Conservation (phyloP, 1,140 invertebrate genomes). For the Diabrotica undecimpunctata region DNA sequence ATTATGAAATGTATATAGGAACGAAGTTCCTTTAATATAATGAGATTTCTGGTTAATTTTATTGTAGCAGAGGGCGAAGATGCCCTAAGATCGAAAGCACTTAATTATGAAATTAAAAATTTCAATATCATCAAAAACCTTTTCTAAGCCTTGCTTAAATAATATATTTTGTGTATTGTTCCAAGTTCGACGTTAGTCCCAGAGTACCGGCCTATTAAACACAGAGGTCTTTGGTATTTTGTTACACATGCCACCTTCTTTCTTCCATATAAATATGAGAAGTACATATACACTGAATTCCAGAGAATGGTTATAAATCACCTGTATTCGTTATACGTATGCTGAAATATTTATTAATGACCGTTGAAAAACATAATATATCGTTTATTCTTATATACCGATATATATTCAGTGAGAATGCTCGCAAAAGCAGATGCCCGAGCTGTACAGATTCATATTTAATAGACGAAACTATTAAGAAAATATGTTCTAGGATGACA, state of each 20-base stretch:
- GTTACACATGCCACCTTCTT: slow-evolving; percentile 20
- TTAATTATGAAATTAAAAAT: too few relatives aligned
- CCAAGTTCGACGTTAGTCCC: too few relatives aligned
- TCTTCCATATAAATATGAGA: slow-evolving; percentile 20
- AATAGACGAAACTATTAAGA: not conserved
- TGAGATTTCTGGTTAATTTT: too few relatives aligned
- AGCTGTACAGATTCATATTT: not conserved
- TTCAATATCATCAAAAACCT: too few relatives aligned
- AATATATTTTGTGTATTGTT: too few relatives aligned
- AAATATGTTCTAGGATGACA: not conserved
- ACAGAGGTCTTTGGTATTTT: slow-evolving; percentile 6
- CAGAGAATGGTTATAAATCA: slow-evolving; percentile 15
- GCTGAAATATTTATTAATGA: slow-evolving; percentile 25
- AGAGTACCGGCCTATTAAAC: not conserved
- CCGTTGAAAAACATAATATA: slow-evolving; percentile 18
- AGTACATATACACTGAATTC: slow-evolving; percentile 19
- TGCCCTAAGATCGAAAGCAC: too few relatives aligned
- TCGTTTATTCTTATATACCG: slow-evolving; percentile 15
- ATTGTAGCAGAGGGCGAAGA: too few relatives aligned
- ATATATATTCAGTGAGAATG: not conserved
- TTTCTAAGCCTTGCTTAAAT: too few relatives aligned
- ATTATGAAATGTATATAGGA: too few relatives aligned
- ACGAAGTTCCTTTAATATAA: too few relatives aligned
- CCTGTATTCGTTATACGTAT: slow-evolving; percentile 18
- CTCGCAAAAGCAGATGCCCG: not conserved